phyloP scores from a whole-genome alignment of 2,113 vertebrate genomes.

The Clinocottus analis region DNA sequence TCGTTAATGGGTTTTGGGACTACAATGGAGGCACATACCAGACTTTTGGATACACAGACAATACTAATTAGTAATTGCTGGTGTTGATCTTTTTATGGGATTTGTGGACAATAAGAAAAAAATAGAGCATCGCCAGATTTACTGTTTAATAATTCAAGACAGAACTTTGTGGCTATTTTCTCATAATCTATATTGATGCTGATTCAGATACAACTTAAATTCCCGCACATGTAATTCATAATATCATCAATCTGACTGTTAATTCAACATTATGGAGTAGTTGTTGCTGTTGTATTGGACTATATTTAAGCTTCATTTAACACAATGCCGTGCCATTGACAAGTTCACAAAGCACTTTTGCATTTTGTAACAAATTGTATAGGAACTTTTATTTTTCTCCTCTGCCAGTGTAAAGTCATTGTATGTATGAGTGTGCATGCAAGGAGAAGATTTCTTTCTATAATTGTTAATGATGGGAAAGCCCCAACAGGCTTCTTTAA shows the following conservation, averaged over 20 bases:
- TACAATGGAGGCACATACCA: conserved; percentile 4
- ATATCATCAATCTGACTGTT: conserved; percentile 16
- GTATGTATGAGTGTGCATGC: conserved; percentile 1
- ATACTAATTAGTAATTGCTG: background rate
- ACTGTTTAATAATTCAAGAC: background rate
- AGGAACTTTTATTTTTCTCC: background rate
- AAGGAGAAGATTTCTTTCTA: conserved; percentile 13
- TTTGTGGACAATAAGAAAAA: conserved; percentile 12
- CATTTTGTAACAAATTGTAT: conserved; percentile 9
- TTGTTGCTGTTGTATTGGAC: background rate
- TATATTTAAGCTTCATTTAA: conserved; percentile 4
- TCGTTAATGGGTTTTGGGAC: conserved; percentile 12
- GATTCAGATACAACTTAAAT: background rate
- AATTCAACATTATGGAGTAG: conserved; percentile 3
- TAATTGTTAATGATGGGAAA: conserved; percentile 80
- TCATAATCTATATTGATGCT: background rate
- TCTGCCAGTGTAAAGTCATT: background rate
- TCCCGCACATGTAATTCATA: conserved; percentile 8
- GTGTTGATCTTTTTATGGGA: conserved; percentile 3
- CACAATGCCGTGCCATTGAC: background rate
- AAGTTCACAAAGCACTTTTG: conserved; percentile 10
- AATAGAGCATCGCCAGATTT: background rate
- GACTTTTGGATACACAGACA: background rate
- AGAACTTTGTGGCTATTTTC: background rate
- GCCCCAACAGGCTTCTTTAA: conserved; percentile 66